Evolutionary conservation across 2,113 vertebrate species (phyloP).

Genomic region (Cynocephalus volans): DNA sequence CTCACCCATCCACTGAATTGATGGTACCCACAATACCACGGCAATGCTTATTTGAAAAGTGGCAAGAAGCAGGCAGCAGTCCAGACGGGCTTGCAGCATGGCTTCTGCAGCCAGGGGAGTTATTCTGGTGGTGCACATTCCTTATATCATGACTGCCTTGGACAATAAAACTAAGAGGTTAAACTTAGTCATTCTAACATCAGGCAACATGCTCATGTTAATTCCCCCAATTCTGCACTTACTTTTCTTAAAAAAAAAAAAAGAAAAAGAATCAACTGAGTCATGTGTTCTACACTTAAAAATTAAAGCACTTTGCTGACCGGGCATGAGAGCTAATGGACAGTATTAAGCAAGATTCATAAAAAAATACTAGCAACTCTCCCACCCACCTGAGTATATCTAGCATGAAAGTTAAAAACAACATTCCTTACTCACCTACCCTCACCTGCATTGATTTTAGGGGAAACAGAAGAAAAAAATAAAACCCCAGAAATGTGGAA

Average conservation of each 20-base stretch:
- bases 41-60: background rate
- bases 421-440: constrained; percentile 57
- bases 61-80: background rate
- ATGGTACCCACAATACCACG: background rate
- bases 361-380: constrained; percentile 81
- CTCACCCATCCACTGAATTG: background rate
- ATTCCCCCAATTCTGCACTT: constrained; percentile 36
- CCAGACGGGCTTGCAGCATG: background rate
- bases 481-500: constrained; percentile 79
- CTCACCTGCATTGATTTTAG: constrained; percentile 73
- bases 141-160: background rate
- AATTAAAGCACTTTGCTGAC: constrained; percentile 14
- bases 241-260: background rate
- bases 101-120: background rate
- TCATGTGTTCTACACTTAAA: constrained; percentile 45
- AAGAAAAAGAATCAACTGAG: background rate
- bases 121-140: background rate
- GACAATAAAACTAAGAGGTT: background rate
- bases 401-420: constrained; percentile 88
- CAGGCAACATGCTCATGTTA: background rate
- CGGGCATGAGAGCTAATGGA: constrained; percentile 87
- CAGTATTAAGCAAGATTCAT: constrained; percentile 84
- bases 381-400: constrained; percentile 85
- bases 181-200: background rate
- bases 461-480: constrained; percentile 40